Evolutionary conservation across 1,140 invertebrate species (phyloP).

Genomic region (Araneus ventricosus): DNA sequence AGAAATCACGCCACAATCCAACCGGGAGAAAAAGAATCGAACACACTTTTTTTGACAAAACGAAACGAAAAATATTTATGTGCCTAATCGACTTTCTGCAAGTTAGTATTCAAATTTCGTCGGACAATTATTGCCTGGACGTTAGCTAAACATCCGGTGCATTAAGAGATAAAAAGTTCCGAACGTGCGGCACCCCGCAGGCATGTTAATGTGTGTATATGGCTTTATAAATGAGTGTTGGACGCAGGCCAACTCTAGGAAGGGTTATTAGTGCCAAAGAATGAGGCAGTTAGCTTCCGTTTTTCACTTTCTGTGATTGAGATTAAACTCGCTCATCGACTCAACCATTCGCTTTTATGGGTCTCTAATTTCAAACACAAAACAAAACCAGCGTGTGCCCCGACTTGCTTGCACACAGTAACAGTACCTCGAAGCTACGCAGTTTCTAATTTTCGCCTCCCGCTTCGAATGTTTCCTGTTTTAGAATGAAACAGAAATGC

Average conservation of each 20-base stretch:
- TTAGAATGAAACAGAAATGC: too few species aligned
- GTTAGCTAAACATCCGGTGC: neutral
- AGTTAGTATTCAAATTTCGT: neutral
- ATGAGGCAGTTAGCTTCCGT: neutral
- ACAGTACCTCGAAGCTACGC: too few species aligned
- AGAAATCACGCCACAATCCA: too few species aligned
- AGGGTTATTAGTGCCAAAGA: neutral
- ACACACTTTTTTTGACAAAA: too few species aligned
- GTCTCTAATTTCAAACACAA: too few species aligned
- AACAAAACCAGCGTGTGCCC: too few species aligned
- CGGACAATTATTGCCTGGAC: neutral
- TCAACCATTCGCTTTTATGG: neutral
- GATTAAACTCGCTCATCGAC: neutral
- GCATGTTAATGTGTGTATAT: constrained; percentile 7
- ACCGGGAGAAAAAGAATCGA: too few species aligned
- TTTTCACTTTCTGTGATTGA: neutral
- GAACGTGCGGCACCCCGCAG: neutral
- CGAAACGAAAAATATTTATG: too few species aligned
- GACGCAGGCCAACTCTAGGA: neutral
- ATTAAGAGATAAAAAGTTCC: constrained; percentile 14
- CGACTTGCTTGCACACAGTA: too few species aligned
- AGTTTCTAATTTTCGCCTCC: too few species aligned
- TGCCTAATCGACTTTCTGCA: neutral
- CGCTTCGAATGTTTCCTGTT: too few species aligned
- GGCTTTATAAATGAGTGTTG: neutral